A percentile compares a stretch with the other conserved stretches of the same genome.
Evolutionary conservation across 2,797 vertebrate genomes (phyloP).

Genomic region (Enteromius argenteus): DNA sequence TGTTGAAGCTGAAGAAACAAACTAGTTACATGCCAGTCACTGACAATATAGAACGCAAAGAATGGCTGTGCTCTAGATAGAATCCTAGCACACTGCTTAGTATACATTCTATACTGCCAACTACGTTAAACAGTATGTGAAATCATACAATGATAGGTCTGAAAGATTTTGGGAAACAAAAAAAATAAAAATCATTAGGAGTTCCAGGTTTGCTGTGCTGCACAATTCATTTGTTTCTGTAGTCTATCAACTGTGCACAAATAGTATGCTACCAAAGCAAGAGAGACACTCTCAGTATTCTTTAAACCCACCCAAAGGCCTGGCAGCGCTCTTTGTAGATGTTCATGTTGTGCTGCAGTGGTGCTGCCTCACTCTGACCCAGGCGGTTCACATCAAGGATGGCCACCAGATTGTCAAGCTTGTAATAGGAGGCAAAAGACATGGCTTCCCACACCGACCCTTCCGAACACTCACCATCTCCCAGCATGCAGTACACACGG

Average conservation of each 20-base stretch:
- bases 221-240: not conserved
- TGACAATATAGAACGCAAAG: not conserved
- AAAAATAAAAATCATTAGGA: no score
- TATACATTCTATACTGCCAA: not conserved
- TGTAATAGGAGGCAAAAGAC: conserved; percentile 87
- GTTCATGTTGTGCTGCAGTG: conserved; percentile 81
- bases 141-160: not conserved
- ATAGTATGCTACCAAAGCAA: not conserved
- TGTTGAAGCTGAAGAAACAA: conserved; percentile 83
- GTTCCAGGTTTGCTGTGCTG: not conserved
- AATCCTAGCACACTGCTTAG: not conserved
- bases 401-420: conserved; percentile 87
- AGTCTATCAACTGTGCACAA: not conserved
- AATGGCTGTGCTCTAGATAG: not conserved
- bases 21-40: not conserved
- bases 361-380: conserved; percentile 83
- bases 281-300: not conserved
- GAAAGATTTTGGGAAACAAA: no score
- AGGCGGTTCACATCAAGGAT: conserved; percentile 87
- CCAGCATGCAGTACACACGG: conserved; percentile 88
- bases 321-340: conserved; percentile 84
- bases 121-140: not conserved
- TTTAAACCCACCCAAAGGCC: conserved; percentile 84
- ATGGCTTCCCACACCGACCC: conserved; percentile 91
- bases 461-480: conserved; percentile 86